Evolutionary conservation across 2,113 vertebrate genomes (phyloP).

Genomic region (Corythaixoides concolor): DNA sequence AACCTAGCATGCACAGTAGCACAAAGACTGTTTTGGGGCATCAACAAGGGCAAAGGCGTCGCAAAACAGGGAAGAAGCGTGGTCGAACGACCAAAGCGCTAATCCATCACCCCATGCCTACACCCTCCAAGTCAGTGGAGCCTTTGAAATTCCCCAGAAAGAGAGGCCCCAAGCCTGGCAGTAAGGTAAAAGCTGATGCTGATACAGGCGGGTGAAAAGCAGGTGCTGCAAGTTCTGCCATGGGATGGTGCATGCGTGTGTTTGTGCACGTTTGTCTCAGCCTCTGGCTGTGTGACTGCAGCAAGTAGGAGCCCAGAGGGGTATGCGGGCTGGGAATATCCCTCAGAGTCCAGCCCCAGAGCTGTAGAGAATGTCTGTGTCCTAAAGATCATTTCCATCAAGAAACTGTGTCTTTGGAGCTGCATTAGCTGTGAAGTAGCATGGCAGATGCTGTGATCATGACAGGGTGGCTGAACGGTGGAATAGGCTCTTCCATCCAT

Average conservation of each 20-base stretch:
- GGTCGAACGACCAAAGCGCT: slow-evolving; percentile 84
- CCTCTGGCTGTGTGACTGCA: slow-evolving; percentile 55
- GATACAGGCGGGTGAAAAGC: slow-evolving; percentile 56
- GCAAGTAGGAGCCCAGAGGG: slow-evolving; percentile 29
- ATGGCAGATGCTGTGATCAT: not conserved
- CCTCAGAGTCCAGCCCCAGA: slow-evolving; percentile 20
- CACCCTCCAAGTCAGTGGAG: slow-evolving; percentile 82
- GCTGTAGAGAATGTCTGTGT: slow-evolving; percentile 43
- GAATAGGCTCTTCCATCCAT: not conserved
- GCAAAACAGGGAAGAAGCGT: slow-evolving; percentile 93
- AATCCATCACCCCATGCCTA: slow-evolving; percentile 77
- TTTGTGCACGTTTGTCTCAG: slow-evolving; percentile 45
- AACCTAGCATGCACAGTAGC: slow-evolving; percentile 80
- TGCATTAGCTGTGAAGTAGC: not conserved
- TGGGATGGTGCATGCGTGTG: slow-evolving; percentile 37
- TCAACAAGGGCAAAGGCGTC: slow-evolving; percentile 85
- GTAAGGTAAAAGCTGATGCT: slow-evolving; percentile 85
- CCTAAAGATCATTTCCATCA: slow-evolving; percentile 33
- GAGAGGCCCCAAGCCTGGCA: slow-evolving; percentile 96
- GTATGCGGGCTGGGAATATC: not conserved
- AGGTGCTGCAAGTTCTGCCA: slow-evolving; percentile 45
- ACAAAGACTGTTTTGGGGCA: slow-evolving; percentile 80
- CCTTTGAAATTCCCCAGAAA: slow-evolving; percentile 95
- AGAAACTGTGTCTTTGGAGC: not conserved
- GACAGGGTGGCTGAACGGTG: not conserved